Conservation (phyloP, 2,888 invertebrate genomes). For the Drosophila fungiperda region DNA sequence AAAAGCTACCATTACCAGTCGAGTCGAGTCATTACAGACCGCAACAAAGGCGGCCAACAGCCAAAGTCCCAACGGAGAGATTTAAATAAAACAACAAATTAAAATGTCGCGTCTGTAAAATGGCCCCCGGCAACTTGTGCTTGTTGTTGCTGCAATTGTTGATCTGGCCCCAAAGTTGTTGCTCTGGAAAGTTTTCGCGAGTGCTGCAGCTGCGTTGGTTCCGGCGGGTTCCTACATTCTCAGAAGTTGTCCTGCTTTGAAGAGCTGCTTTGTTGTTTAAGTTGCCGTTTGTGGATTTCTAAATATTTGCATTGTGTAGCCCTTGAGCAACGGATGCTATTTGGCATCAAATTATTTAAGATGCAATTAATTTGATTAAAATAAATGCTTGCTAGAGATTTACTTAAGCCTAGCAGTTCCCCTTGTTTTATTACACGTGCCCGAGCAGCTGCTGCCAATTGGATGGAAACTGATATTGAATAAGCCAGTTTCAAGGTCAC, state of each 20-base stretch:
- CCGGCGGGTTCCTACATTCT: background rate
- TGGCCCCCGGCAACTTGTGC: conserved; percentile 36
- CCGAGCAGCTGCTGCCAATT: conserved; percentile 17
- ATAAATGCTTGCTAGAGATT: conserved; percentile 48
- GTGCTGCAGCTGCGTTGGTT: conserved; percentile 4
- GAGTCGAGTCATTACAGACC: background rate
- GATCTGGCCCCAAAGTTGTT: conserved; percentile 17
- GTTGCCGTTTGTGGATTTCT: conserved; percentile 39
- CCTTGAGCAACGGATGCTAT: conserved; percentile 22
- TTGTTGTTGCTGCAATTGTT: conserved; percentile 37
- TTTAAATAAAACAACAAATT: conserved; percentile 46
- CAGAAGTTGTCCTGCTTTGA: conserved; percentile 36
- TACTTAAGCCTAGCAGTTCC: conserved; percentile 53
- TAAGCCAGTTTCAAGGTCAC: conserved; percentile 11
- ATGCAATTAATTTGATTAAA: conserved; percentile 70
- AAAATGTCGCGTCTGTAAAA: conserved; percentile 22
- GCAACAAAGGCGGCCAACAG: background rate
- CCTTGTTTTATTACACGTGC: conserved; percentile 11
- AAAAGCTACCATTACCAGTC: conserved; percentile 15
- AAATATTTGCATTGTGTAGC: conserved; percentile 33
- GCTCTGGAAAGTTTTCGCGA: conserved; percentile 42
- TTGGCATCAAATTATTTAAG: conserved; percentile 62
- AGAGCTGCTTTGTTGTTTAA: conserved; percentile 56
- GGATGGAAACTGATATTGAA: background rate
- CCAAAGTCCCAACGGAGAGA: conserved; percentile 5